Conservation (phyloP, 2,888 invertebrate species). For the Rambutsinella grinnellia region DNA sequence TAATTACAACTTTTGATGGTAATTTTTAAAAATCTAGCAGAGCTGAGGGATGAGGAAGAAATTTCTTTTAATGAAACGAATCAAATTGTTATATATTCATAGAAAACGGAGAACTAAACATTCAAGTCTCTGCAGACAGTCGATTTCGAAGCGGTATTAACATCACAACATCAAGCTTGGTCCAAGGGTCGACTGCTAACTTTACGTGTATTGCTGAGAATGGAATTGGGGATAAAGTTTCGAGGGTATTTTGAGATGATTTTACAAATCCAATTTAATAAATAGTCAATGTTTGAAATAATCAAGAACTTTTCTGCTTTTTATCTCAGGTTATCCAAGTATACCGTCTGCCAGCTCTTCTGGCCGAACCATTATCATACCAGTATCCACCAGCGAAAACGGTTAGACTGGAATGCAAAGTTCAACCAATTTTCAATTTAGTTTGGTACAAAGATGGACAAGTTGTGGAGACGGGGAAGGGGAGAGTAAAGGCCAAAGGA, state of each 20-base stretch:
- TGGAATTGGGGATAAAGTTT: slow-evolving; percentile 48
- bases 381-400: slow-evolving; percentile 59
- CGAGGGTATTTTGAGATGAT: slow-evolving; percentile 53
- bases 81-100: no score
- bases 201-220: slow-evolving; percentile 59
- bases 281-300: no score
- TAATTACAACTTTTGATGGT: slow-evolving; percentile 39
- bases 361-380: slow-evolving; percentile 52
- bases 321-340: slow-evolving; percentile 58
- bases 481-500: slow-evolving; percentile 61
- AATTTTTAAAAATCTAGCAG: no score
- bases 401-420: slow-evolving; percentile 62
- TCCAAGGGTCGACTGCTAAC: slow-evolving; percentile 34
- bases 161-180: slow-evolving; percentile 45
- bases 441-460: slow-evolving; percentile 66
- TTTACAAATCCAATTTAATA: no score
- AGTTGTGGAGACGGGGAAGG: slow-evolving; percentile 59
- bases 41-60: no score
- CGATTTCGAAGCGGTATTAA: slow-evolving; percentile 52
- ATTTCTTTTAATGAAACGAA: neutral
- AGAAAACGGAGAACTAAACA: slow-evolving; percentile 39
- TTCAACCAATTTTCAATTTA: slow-evolving; percentile 54
- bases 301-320: no score
- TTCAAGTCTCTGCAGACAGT: slow-evolving; percentile 53
- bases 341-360: slow-evolving; percentile 55